Evolutionary conservation across 92 coral and sea anemone genomes (phyloP).

Genomic region (Porites lobata): DNA sequence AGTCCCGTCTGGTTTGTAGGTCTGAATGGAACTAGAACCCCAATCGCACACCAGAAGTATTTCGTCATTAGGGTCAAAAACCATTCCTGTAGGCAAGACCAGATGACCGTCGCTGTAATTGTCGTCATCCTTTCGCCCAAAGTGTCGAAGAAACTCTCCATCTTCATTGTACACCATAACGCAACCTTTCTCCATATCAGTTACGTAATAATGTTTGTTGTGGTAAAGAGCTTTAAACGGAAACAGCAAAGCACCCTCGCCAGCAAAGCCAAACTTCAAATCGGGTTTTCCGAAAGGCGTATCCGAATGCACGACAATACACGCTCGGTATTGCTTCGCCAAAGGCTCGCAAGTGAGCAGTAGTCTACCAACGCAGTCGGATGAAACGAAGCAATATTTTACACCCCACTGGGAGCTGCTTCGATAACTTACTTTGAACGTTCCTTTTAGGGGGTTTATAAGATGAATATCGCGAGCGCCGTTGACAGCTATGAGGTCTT

Average conservation of each 20-base stretch:
- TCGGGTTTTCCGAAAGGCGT: constrained; percentile 90
- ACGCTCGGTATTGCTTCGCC: constrained; percentile 75
- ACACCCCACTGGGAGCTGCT: constrained; percentile 82
- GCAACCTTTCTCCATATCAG: constrained; percentile 94
- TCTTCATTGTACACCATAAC: constrained; percentile 78
- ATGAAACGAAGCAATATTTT: constrained; percentile 82
- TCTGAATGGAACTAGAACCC: constrained; percentile 89
- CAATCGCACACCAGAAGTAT: constrained; percentile 83
- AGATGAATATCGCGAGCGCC: constrained; percentile 83
- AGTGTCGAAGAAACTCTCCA: constrained; percentile 79
- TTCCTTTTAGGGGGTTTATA: constrained; percentile 77
- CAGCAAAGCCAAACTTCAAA: constrained; percentile 82
- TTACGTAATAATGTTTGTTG: constrained; percentile 76
- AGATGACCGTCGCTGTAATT: constrained; percentile 65
- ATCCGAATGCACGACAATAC: constrained; percentile 84
- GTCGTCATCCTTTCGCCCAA: constrained; percentile 71
- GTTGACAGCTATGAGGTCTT: constrained; percentile 77
- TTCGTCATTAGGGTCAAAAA: constrained; percentile 57
- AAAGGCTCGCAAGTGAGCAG: constrained; percentile 92
- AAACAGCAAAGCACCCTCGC: constrained; percentile 74
- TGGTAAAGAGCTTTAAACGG: constrained; percentile 90
- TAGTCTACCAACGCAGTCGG: constrained; percentile 73
- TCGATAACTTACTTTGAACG: constrained; percentile 83
- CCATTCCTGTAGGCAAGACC: constrained; percentile 84
- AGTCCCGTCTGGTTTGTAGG: constrained; percentile 76